Conservation (phyloP, 2,888 invertebrate species). For the Cephus runcator region DNA sequence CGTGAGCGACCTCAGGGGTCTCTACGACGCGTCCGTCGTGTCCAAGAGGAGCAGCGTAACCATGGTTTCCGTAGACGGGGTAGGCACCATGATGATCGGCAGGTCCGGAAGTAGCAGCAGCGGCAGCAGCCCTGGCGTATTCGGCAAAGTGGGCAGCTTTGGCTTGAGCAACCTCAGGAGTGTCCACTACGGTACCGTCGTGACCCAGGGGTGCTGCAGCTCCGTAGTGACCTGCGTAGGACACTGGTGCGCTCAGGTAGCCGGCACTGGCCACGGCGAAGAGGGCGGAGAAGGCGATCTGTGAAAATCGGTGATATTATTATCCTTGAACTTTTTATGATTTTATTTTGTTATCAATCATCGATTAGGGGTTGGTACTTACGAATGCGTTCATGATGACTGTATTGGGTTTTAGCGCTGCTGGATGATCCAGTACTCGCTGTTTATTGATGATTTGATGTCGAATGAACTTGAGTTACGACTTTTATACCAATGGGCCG, state of each 20-base stretch:
- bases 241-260: conserved; percentile 5
- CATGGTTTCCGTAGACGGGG: conserved; percentile 10
- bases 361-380: conserved; percentile 3
- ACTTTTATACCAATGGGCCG: conserved; percentile 15
- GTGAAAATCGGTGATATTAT: neutral
- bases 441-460: conserved; percentile 12
- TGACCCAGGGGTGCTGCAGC: conserved; percentile 6
- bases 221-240: conserved; percentile 15
- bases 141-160: conserved; percentile 30
- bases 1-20: conserved; percentile 20
- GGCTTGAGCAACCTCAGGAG: conserved; percentile 32
- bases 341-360: neutral
- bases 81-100: neutral
- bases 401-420: conserved; percentile 16
- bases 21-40: conserved; percentile 17
- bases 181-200: conserved; percentile 22
- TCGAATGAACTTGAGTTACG: conserved; percentile 5
- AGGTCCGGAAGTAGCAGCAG: conserved; percentile 8
- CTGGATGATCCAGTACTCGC: conserved; percentile 23
- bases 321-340: neutral
- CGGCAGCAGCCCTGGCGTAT: conserved; percentile 22
- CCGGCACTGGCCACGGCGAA: conserved; percentile 18
- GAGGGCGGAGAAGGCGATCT: conserved; percentile 15
- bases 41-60: conserved; percentile 14
- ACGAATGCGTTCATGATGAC: conserved; percentile 17